Evolutionary conservation across 2,113 vertebrate genomes (phyloP).

Genomic region (Gnathonemus longibarbis): DNA sequence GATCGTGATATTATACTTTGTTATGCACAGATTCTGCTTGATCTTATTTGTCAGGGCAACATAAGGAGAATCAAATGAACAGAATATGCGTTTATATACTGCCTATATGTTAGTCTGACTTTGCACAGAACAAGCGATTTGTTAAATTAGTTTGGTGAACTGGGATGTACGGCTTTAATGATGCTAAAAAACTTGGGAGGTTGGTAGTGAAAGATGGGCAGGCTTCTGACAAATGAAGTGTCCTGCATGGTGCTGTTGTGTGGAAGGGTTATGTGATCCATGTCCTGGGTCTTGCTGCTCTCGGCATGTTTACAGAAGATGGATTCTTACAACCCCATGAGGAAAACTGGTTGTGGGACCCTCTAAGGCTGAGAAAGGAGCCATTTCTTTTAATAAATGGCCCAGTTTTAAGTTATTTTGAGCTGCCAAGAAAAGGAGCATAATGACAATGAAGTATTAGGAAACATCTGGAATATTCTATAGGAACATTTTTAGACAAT

Average conservation of each 20-base stretch:
- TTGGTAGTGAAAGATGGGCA: not conserved
- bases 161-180: not conserved
- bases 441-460: not conserved
- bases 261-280: not conserved
- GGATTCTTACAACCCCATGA: not conserved
- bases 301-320: not conserved
- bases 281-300: not conserved
- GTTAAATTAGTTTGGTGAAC: not conserved
- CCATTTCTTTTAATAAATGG: not conserved
- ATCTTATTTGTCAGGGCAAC: not conserved
- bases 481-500: not conserved
- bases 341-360: constrained; percentile 5
- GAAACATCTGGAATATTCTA: not conserved
- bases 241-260: not conserved
- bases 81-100: not conserved
- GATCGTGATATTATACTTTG: not conserved
- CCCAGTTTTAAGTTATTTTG: not conserved
- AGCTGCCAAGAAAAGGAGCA: not conserved
- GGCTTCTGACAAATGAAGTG: not conserved
- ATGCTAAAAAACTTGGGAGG: not conserved
- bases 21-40: not conserved
- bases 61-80: not conserved
- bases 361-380: not conserved
- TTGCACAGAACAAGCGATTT: not conserved
- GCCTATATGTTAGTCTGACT: not conserved